Evolutionary conservation across 2,888 invertebrate genomes (phyloP).

Genomic region (Drosophila histrio): DNA sequence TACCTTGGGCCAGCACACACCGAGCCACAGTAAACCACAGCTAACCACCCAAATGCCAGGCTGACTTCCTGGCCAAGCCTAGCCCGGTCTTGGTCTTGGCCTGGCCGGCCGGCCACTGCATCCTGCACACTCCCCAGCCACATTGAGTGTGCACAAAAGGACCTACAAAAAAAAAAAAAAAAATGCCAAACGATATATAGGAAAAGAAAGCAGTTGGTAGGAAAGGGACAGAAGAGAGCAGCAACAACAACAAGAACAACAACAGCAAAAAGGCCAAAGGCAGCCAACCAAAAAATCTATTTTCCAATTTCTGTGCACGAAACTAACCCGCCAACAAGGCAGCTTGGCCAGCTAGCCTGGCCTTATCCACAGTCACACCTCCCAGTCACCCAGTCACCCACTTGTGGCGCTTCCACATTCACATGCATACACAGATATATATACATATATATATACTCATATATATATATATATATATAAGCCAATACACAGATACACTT

Average conservation of each 20-base stretch:
- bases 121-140: conserved; percentile 32
- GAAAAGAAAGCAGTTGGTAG: not conserved
- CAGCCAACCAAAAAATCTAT: conserved; percentile 80
- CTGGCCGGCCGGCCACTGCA: conserved; percentile 31
- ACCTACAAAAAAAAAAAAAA: conserved; percentile 21
- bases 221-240: not conserved
- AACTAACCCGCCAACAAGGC: conserved; percentile 42
- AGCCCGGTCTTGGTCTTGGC: not conserved
- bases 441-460: conserved; percentile 40
- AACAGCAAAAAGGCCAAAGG: conserved; percentile 55
- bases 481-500: conserved; percentile 35
- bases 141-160: conserved; percentile 21
- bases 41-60: conserved; percentile 6
- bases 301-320: conserved; percentile 79
- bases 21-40: conserved; percentile 11
- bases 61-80: conserved; percentile 42
- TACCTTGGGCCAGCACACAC: conserved; percentile 49
- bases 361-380: conserved; percentile 42
- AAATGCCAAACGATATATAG: conserved; percentile 38
- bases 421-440: conserved; percentile 40
- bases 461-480: conserved; percentile 1
- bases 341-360: conserved; percentile 21
- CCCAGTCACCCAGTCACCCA: conserved; percentile 73
- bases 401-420: conserved; percentile 74
- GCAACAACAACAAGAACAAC: not conserved